Base-by-base conservation (phyloP, 1,140 invertebrate species). In the Magallana gigas region DNA sequence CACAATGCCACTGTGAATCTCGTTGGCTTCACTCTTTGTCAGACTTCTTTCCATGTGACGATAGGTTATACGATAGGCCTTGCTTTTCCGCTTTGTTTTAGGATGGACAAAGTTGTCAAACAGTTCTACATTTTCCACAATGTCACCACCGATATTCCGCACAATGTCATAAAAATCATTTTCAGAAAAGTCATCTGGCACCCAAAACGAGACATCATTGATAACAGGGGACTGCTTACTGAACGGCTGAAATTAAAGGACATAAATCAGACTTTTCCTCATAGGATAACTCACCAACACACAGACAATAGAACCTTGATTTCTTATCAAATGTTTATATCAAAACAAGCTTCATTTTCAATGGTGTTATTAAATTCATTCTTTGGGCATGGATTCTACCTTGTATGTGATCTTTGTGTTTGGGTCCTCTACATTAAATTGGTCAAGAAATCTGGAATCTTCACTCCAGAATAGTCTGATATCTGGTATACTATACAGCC, bases 191-290 rank as follows among this genome's bases (percentile, higher is more conserved):
- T 95, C 95, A 56, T 92, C 89, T 0, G 98, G 98, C 29, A 99
- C 94, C 98, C 98, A 99, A 94, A 99, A 99, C 86, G 99, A 99
- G 12, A 99, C 96, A 94, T 99, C 99, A 95, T 98, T 99, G 36
- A 92, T 95, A 93, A 98, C 98, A 91, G 97, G 98, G 1, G 99
- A 98, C 95, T 97, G 98, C 57, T 96, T 94, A 91, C 98, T 99
- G 4, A 99, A 95, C 3, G 97, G 95, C 96, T 98, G 96, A 91
- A 97, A 98, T 83, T 81, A 64, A 86, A 87, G 23, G 80, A 68
- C 16, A 48, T 48, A 4, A 48, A 48, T 48, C 5, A 48, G 5
- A 48, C 36, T 48, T 4, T 48, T 4, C 5, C 36, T 48, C 36
- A 48, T 48, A 48, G 2, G 36, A 48, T 48, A 48, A 48, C 36